These are phyloP conservation scores for Alethe castanea DNA, from an alignment of 2,113 vertebrate species.

Conservation along the genomic window DNA sequence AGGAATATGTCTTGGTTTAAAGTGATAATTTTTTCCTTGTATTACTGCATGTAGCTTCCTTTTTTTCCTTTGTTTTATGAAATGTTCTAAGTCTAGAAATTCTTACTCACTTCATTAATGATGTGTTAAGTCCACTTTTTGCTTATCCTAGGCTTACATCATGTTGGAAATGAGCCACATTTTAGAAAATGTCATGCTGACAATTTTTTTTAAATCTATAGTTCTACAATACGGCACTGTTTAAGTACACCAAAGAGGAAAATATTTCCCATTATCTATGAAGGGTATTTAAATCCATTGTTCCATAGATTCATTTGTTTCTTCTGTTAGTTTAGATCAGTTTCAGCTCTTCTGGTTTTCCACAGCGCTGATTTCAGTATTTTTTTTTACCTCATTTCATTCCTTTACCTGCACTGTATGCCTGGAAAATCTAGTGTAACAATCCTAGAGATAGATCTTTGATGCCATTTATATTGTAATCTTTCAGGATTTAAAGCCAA, in stretches of 20 bases:
- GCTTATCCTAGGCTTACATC: background rate
- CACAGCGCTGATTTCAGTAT: background rate
- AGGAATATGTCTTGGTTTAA: background rate
- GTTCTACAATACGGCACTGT: background rate
- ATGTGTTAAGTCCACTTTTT: background rate
- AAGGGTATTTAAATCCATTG: background rate
- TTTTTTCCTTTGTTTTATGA: slow-evolving; percentile 18
- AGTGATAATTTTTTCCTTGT: background rate
- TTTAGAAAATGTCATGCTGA: slow-evolving; percentile 12
- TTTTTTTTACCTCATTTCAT: background rate
- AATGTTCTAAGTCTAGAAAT: background rate
- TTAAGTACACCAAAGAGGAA: background rate
- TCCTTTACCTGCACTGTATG: background rate
- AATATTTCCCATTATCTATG: background rate
- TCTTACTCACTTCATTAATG: background rate
- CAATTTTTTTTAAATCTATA: slow-evolving; percentile 10
- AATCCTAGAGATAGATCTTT: background rate
- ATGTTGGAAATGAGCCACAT: slow-evolving; percentile 11
- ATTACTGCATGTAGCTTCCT: background rate
- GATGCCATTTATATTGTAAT: background rate
- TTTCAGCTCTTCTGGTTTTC: background rate
- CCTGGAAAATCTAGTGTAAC: background rate
- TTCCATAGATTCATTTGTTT: background rate
- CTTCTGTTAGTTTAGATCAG: background rate
- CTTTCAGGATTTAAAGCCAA: background rate